These are phyloP conservation scores for Metacarcinus magister DNA, from an alignment of 2,888 invertebrate species.

Conservation along the genomic window DNA sequence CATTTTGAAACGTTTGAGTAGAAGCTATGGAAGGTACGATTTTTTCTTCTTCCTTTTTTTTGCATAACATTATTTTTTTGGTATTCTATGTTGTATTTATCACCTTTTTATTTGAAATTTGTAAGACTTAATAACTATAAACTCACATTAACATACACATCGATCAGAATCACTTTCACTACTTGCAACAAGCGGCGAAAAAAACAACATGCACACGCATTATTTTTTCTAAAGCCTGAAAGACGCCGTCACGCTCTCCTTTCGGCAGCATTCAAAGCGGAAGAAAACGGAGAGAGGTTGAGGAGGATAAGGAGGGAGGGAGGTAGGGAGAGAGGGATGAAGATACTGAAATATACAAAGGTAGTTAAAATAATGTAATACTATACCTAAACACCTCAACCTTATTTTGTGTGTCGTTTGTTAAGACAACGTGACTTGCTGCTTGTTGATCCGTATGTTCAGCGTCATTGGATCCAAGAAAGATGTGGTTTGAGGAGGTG, in stretches of 20 bases:
- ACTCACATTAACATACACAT: neutral
- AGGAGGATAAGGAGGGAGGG: neutral
- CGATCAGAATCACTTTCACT: neutral
- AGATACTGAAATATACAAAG: neutral
- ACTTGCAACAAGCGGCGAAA: neutral
- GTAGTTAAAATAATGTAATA: no score
- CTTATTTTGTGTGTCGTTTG: no score
- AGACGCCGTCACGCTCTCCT: neutral
- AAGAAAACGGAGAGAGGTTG: neutral
- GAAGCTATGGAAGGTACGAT: neutral
- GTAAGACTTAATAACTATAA: neutral
- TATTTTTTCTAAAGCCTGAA: neutral
- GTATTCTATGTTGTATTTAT: neutral
- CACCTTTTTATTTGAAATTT: neutral
- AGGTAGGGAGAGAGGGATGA: neutral
- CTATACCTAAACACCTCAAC: no score
- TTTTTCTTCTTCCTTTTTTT: neutral
- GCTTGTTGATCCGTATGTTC: no score
- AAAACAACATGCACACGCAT: neutral
- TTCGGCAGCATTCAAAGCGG: neutral
- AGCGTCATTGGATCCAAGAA: no score
- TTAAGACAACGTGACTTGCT: no score
- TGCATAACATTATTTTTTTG: neutral
- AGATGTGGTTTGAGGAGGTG: no score
- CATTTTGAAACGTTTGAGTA: neutral